These are phyloP conservation scores for Agriopis leucophaearia DNA, from an alignment of 2,888 invertebrate genomes.

Conservation along the genomic window DNA sequence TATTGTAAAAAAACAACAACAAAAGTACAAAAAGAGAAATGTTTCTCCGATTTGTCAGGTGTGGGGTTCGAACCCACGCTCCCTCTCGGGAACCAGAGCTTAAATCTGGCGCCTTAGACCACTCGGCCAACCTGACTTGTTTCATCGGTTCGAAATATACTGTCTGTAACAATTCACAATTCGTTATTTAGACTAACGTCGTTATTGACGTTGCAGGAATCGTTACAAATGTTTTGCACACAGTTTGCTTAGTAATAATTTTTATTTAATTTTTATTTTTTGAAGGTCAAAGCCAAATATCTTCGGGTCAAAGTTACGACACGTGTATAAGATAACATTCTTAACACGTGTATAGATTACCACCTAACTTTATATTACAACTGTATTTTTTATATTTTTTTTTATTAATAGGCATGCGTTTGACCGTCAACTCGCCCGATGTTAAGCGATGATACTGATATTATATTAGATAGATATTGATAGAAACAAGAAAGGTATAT, in stretches of 20 bases:
- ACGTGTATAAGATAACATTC: neutral
- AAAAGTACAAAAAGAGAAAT: slow-evolving; percentile 8
- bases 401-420: too few species aligned
- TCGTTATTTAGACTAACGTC: neutral
- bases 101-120: slow-evolving; percentile 95
- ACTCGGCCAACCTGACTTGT: slow-evolving; percentile 91
- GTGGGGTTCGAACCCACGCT: slow-evolving; percentile 95
- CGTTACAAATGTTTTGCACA: neutral
- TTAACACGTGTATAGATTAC: too few species aligned
- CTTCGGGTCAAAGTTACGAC: too few species aligned
- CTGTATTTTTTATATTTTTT: too few species aligned
- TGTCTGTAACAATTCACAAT: neutral
- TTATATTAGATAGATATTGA: too few species aligned
- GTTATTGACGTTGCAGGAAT: neutral
- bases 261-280: neutral
- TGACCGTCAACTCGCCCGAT: too few species aligned
- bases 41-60: slow-evolving; percentile 82
- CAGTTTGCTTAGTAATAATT: too few species aligned
- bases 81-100: slow-evolving; percentile 93
- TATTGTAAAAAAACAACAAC: neutral
- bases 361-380: too few species aligned
- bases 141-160: neutral
- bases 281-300: neutral
- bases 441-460: too few species aligned
- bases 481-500: too few species aligned